These are phyloP conservation scores for Mesembrinibis cayennensis DNA, from an alignment of 2,113 vertebrate species.

Conservation along the genomic window DNA sequence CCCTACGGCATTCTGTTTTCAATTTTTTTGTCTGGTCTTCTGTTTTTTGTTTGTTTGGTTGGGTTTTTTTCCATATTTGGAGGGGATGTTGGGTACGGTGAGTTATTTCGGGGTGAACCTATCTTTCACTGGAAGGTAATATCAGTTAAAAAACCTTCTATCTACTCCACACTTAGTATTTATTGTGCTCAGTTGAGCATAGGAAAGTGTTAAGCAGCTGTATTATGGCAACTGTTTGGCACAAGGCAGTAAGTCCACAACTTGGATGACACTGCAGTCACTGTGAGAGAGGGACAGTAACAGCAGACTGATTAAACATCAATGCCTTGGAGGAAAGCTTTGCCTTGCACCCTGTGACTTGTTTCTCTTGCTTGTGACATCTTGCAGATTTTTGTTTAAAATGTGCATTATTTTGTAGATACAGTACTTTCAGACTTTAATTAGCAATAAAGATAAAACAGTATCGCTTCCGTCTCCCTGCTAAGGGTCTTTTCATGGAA, in stretches of 20 bases:
- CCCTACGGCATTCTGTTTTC: background rate
- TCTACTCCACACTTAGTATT: background rate
- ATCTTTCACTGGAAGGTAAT: background rate
- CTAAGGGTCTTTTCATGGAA: background rate
- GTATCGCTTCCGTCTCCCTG: background rate
- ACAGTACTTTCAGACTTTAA: background rate
- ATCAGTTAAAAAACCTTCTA: background rate
- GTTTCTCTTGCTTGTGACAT: slow-evolving; percentile 3
- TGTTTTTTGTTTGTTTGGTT: background rate
- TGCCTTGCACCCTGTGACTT: background rate
- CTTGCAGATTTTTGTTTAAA: slow-evolving; percentile 7
- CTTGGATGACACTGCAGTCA: background rate
- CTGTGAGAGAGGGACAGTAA: background rate
- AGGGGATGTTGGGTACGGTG: background rate
- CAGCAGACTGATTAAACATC: background rate
- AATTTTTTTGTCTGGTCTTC: background rate
- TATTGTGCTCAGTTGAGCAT: background rate
- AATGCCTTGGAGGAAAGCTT: background rate
- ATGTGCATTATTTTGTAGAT: slow-evolving; percentile 26
- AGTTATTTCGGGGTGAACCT: background rate
- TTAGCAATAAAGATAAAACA: background rate
- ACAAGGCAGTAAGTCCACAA: background rate
- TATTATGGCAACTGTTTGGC: background rate
- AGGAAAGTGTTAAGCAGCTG: background rate
- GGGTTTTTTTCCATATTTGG: background rate